Evolutionary conservation across 2,797 vertebrate genomes (phyloP).

Genomic region (Ctenosaura bakeri): DNA sequence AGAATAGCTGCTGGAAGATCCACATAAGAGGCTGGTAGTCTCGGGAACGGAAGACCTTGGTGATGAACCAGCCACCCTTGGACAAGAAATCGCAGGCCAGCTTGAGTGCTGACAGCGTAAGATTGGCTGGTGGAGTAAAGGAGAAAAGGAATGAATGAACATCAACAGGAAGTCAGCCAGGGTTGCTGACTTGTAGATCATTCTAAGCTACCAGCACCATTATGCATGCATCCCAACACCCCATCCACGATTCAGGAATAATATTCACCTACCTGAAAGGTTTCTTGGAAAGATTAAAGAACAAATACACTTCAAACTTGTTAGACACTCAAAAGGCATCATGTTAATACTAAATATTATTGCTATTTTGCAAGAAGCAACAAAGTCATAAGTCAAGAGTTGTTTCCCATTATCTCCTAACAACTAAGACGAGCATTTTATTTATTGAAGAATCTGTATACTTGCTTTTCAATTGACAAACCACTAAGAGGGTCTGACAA

Average conservation of each 20-base stretch:
- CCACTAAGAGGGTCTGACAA: background rate
- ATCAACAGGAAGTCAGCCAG: background rate
- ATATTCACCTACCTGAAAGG: background rate
- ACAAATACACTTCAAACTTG: background rate
- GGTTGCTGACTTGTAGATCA: background rate
- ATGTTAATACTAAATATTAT: background rate
- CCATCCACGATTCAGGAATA: background rate
- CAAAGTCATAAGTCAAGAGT: background rate
- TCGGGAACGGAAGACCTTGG: constrained; percentile 96
- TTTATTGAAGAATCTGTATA: background rate
- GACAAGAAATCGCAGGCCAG: constrained; percentile 92
- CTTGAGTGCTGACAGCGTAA: constrained; percentile 94
- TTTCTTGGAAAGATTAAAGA: background rate
- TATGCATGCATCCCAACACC: background rate
- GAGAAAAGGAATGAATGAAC: background rate
- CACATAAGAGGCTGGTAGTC: constrained; percentile 97
- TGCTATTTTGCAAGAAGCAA: background rate
- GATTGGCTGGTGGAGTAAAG: constrained; percentile 81
- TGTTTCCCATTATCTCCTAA: background rate
- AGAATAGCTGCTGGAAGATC: constrained; percentile 98
- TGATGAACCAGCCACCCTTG: constrained; percentile 94
- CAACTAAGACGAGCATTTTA: background rate
- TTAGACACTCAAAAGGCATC: background rate
- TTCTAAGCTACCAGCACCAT: background rate
- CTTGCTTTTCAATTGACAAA: background rate